Conservation (phyloP, 2,888 invertebrate genomes). For the Herminia tarsipennalis region DNA sequence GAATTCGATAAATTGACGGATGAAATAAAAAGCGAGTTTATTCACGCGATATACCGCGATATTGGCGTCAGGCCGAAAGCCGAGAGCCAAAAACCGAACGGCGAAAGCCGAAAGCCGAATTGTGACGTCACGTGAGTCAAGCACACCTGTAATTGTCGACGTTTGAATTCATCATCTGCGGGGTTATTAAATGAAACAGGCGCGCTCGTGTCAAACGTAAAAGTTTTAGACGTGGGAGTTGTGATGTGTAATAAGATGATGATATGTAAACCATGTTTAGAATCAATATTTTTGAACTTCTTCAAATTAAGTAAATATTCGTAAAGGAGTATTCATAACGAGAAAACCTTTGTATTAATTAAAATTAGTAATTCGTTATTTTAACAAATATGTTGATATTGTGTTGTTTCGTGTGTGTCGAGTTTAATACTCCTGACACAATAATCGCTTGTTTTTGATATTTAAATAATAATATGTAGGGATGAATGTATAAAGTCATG, state of each 20-base stretch:
- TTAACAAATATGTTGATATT: too few relatives aligned
- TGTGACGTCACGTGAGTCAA: conserved; percentile 41
- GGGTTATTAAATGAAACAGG: conserved; percentile 61
- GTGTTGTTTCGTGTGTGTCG: too few relatives aligned
- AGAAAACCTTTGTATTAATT: too few relatives aligned
- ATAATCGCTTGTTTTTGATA: too few relatives aligned
- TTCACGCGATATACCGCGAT: conserved; percentile 33
- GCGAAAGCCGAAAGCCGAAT: conserved; percentile 20
- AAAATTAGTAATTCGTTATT: too few relatives aligned
- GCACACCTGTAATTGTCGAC: conserved; percentile 57
- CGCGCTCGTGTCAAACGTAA: conserved; percentile 10
- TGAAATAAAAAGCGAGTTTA: conserved; percentile 41
- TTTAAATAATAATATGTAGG: too few relatives aligned
- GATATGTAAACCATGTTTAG: conserved; percentile 4
- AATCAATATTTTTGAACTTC: conserved; percentile 1
- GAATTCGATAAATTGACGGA: conserved; percentile 53
- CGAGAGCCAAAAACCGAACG: conserved; percentile 2
- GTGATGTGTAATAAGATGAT: conserved; percentile 4
- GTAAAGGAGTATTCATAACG: too few relatives aligned
- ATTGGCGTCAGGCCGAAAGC: conserved; percentile 20
- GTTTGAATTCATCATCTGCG: conserved; percentile 48
- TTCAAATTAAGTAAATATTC: too few relatives aligned
- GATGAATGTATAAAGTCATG: too few relatives aligned
- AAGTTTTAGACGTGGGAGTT: conserved; percentile 6
- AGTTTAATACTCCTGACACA: too few relatives aligned